A percentile compares a stretch with the other conserved stretches of the same genome.
Evolutionary conservation across 2,888 invertebrate species (phyloP).

Genomic region (Cosmia trapezina): DNA sequence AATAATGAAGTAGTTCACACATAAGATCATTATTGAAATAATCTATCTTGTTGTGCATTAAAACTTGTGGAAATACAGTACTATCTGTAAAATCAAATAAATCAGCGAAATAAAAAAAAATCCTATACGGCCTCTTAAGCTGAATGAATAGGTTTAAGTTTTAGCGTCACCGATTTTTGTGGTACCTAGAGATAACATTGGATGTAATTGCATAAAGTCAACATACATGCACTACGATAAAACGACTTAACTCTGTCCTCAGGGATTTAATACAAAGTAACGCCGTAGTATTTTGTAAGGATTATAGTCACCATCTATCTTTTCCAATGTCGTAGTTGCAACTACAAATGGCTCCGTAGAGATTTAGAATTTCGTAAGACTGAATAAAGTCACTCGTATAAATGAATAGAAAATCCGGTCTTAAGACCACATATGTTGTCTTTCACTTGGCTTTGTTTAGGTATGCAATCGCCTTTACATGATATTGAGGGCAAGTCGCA

Average conservation of each 20-base stretch:
- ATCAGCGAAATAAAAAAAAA: no score
- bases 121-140: no score
- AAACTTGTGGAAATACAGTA: no score
- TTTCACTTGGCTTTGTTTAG: conserved; percentile 46
- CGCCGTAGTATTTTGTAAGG: not conserved
- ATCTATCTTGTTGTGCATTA: no score
- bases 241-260: not conserved
- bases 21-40: no score
- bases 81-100: no score
- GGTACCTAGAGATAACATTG: not conserved
- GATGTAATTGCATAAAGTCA: not conserved
- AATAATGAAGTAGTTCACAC: no score
- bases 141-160: not conserved
- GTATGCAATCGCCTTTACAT: conserved; percentile 58
- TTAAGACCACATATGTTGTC: conserved; percentile 34
- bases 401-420: conserved; percentile 50
- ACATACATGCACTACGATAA: not conserved
- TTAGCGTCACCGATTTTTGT: not conserved
- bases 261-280: not conserved
- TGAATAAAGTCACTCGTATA: conserved; percentile 43
- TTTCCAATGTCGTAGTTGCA: conserved; percentile 10
- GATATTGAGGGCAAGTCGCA: conserved; percentile 15
- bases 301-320: not conserved
- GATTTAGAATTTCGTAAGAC: conserved; percentile 3
- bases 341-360: conserved; percentile 11